Evolutionary conservation across 2,113 vertebrate genomes (phyloP), one percentile per base, ranked within the genome.

Genomic region (Thalassarche chlororhynchos): DNA sequence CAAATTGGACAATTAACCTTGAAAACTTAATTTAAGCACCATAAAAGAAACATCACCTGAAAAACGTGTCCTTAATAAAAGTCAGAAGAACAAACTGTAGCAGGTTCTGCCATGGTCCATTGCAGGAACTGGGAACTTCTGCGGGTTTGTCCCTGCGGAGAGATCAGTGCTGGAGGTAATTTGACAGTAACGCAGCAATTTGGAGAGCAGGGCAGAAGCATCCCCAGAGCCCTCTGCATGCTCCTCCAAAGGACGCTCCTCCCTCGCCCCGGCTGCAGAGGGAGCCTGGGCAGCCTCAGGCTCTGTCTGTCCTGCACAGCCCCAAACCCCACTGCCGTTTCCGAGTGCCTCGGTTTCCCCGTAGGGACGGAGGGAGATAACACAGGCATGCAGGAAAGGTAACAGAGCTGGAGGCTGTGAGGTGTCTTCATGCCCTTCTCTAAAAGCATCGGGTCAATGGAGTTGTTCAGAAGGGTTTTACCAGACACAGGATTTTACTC

Each of bases 1-100:
- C 97, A 93, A 85, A 94, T 93, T 97, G 96, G 87, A 96, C 94
- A 96, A 97, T 97, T 97, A 97, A 98, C 94, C 95, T 98, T 98
- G 97, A 97, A 97, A 98, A 98, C 90, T 95, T 97, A 84, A 97
- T 95, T 96, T 93, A 96, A 96, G 85, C 70, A 61, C 85, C 69
- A 31, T 91, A 90, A 90, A 97, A 97, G 89, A 94, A 97, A 57
- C 72, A 76, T 85, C 87, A 94, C 69, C 84, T 76, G 57, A 66
- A 94, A 96, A 97, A 88, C 0, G 0, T 81, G 89, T 78, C 94
- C 95, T 78, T 86, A 93, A 89, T 97, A 93, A 89, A 95, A 96
- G 78, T 46, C 89, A 81, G 94, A 66, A 87, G 77, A 75, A 74
- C 83, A 82, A 96, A 86, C 40, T 65, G 57, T 10, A 44, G 46